Conservation (phyloP, 2,113 vertebrate genomes). For the Poecile atricapillus region DNA sequence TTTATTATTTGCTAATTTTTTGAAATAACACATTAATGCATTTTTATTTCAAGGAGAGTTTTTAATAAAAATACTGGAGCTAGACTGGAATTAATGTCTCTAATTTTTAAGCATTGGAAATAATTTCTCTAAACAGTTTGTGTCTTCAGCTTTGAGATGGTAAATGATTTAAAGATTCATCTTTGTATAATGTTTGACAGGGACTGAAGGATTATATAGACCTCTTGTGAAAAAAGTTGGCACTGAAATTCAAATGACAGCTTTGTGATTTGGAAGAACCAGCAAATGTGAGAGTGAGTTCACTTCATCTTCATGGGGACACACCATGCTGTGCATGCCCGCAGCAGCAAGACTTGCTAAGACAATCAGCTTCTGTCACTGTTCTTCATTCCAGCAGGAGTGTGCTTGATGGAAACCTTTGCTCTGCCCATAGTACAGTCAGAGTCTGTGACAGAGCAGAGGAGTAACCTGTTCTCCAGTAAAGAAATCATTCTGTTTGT, state of each 20-base stretch:
- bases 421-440: fast-evolving
- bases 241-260: background rate
- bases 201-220: background rate
- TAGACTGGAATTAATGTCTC: background rate
- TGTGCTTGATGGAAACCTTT: background rate
- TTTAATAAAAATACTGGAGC: background rate
- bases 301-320: background rate
- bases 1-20: background rate
- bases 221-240: background rate
- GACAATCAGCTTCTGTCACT: background rate
- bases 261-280: background rate
- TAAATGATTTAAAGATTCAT: background rate
- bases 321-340: background rate
- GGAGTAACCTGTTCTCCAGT: background rate
- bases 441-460: background rate
- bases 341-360: background rate
- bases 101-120: background rate
- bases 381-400: background rate
- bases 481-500: background rate
- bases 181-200: background rate
- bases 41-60: background rate
- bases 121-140: background rate
- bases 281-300: background rate
- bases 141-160: background rate
- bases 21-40: background rate